These are phyloP conservation scores for Psophia crepitans DNA, from an alignment of 2,113 vertebrate genomes.

Conservation along the genomic window DNA sequence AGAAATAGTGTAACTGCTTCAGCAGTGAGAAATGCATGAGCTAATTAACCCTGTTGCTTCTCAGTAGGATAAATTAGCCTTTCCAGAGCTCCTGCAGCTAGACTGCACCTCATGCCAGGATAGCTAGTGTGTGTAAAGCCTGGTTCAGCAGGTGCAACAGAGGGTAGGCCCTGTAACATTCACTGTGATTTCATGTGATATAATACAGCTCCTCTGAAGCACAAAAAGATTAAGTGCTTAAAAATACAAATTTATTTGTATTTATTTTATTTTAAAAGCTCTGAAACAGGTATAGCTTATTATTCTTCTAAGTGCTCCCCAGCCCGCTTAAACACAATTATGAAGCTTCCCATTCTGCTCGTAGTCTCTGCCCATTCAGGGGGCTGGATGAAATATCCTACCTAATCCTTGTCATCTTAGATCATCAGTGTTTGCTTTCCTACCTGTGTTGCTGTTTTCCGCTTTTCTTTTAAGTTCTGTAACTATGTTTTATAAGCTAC, in stretches of 20 bases:
- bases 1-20: neutral
- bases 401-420: neutral
- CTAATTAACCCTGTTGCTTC: neutral
- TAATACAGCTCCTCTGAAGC: neutral
- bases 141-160: neutral
- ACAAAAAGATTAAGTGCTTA: neutral
- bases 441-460: neutral
- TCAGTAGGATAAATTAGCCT: neutral
- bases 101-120: neutral
- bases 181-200: neutral
- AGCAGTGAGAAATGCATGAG: neutral
- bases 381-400: neutral
- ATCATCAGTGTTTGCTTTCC: neutral
- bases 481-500: neutral
- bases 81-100: neutral
- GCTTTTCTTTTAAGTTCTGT: neutral
- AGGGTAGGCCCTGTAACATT: neutral
- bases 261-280: neutral
- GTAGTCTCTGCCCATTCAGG: neutral
- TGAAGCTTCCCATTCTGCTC: neutral
- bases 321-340: neutral
- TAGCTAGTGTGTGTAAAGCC: neutral
- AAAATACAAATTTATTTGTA: neutral
- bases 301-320: neutral
- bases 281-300: neutral